These are phyloP conservation scores for Thunnus maccoyii DNA, from an alignment of 2,113 vertebrate genomes.

Conservation along the genomic window DNA sequence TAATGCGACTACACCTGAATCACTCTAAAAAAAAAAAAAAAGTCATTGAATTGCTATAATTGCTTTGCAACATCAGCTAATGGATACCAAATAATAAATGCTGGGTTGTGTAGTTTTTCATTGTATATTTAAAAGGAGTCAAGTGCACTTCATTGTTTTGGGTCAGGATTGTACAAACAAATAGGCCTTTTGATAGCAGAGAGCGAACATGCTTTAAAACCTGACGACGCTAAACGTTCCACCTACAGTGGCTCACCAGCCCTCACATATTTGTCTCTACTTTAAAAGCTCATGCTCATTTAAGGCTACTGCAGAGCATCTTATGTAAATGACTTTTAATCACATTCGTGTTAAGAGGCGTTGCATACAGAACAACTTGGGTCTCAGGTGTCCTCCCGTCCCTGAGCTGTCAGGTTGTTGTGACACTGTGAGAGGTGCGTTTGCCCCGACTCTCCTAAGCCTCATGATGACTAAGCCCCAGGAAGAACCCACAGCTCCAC, in stretches of 20 bases:
- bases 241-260: neutral
- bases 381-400: conserved; percentile 44
- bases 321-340: conserved; percentile 60
- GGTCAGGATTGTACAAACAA: conserved; percentile 52
- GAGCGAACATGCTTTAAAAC: conserved; percentile 7
- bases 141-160: conserved; percentile 48
- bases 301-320: conserved; percentile 12
- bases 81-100: conserved; percentile 47
- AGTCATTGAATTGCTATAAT: conserved; percentile 46
- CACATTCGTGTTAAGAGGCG: conserved; percentile 21
- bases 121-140: conserved; percentile 60
- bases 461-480: conserved; percentile 76
- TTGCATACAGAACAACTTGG: conserved; percentile 12
- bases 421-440: conserved; percentile 53
- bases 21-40: conserved; percentile 9
- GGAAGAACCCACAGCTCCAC: conserved; percentile 70
- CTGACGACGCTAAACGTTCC: conserved; percentile 22
- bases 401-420: conserved; percentile 65
- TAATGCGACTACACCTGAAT: conserved; percentile 50
- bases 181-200: conserved; percentile 34
- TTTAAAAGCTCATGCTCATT: conserved; percentile 5
- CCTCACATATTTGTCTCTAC: conserved; percentile 3
- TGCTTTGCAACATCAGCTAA: conserved; percentile 61
- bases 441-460: conserved; percentile 45
- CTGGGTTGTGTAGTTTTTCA: conserved; percentile 28